Evolutionary conservation across 35 echinoderm and acorn worm species (phyloP).

Genomic region (Diadema setosum): DNA sequence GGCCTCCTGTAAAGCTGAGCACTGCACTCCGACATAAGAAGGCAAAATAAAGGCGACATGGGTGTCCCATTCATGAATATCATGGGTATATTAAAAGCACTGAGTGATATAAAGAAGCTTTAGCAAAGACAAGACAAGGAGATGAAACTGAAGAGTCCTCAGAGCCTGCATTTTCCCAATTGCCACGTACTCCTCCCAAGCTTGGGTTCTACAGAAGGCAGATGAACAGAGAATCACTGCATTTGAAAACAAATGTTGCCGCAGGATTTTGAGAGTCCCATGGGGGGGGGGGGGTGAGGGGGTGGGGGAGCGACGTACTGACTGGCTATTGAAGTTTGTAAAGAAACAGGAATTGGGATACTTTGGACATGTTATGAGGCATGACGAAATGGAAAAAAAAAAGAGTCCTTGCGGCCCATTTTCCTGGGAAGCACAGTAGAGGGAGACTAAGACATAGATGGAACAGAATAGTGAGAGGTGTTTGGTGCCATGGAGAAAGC

Average conservation of each 20-base stretch:
- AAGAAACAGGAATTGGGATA: neutral
- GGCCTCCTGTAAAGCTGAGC: too few relatives aligned
- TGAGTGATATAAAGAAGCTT: neutral
- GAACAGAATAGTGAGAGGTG: neutral
- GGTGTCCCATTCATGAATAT: too few relatives aligned
- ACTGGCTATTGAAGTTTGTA: neutral
- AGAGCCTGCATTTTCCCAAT: constrained; percentile 5
- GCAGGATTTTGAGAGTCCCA: neutral
- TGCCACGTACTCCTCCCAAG: neutral
- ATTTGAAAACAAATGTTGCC: neutral
- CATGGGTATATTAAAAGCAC: too few relatives aligned
- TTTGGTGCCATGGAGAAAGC: neutral
- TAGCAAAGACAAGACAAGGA: neutral
- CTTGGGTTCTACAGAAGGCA: neutral
- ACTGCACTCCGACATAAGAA: too few relatives aligned
- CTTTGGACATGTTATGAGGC: neutral
- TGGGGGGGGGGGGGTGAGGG: neutral
- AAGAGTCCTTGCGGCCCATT: neutral
- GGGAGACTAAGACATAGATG: neutral
- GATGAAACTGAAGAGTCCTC: neutral
- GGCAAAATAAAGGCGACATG: too few relatives aligned
- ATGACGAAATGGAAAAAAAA: neutral
- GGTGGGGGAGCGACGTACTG: neutral
- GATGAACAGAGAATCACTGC: neutral
- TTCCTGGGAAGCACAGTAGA: neutral